Conservation (phyloP, 2,113 vertebrate genomes). For the Solea senegalensis region DNA sequence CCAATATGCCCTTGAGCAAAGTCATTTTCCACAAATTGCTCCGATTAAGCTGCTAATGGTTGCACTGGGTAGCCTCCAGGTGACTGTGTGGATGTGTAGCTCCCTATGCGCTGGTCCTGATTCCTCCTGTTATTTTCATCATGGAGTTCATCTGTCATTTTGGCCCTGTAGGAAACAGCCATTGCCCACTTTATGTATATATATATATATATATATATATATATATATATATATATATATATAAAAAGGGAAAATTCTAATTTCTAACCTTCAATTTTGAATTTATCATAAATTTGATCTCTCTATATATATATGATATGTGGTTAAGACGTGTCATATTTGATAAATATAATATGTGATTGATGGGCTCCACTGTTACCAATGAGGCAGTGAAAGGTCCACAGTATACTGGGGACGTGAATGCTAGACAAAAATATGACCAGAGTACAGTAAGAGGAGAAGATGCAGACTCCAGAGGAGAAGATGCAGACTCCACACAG, state of each 20-base stretch:
- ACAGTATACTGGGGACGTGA: no score
- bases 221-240: not conserved
- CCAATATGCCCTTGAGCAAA: conserved; percentile 57
- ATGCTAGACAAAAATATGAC: no score
- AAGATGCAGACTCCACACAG: no score
- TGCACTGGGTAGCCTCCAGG: conserved; percentile 39
- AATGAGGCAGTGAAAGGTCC: no score
- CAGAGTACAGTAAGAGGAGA: no score
- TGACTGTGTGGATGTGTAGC: conserved; percentile 22
- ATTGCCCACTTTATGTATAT: not conserved
- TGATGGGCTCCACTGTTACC: no score
- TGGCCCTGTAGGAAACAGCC: not conserved
- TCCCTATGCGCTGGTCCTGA: conserved; percentile 6
- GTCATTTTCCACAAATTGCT: conserved; percentile 52
- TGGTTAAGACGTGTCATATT: no score
- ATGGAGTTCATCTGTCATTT: not conserved
- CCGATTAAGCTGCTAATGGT: conserved; percentile 59
- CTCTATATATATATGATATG: no score
- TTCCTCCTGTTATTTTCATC: conserved; percentile 9
- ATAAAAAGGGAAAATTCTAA: not conserved
- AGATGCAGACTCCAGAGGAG: no score
- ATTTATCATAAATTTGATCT: not conserved
- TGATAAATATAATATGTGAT: no score
- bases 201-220: not conserved
- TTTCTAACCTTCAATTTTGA: not conserved